Conservation (phyloP, 2,888 invertebrate genomes). For the Ennomos fuscantarius region DNA sequence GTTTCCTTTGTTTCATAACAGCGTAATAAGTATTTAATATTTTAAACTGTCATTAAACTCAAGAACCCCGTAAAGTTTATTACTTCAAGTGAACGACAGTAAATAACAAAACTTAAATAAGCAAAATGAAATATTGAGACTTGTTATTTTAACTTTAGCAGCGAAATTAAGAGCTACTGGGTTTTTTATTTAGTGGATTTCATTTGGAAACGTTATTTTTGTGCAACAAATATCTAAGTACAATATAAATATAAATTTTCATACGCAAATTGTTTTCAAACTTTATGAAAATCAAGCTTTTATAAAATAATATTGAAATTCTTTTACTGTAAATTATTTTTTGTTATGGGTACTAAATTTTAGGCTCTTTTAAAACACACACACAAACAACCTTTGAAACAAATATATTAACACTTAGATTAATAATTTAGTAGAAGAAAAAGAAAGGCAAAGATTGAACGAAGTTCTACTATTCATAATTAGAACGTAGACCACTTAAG, state of each 20-base stretch:
- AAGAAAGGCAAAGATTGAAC: too few relatives aligned
- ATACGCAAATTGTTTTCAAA: background rate
- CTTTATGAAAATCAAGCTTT: too few relatives aligned
- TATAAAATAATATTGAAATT: too few relatives aligned
- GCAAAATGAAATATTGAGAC: conserved; percentile 17
- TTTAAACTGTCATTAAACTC: conserved; percentile 24
- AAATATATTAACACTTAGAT: too few relatives aligned
- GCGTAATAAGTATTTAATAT: conserved; percentile 27
- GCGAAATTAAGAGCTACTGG: background rate
- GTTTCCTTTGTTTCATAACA: conserved; percentile 24
- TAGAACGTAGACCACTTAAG: background rate
- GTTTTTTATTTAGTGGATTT: conserved; percentile 2
- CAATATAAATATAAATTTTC: background rate
- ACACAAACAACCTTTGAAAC: too few relatives aligned
- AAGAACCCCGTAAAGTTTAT: conserved; percentile 24
- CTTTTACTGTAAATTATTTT: too few relatives aligned
- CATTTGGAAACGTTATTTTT: background rate
- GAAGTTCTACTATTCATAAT: background rate
- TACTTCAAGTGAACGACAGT: conserved; percentile 15
- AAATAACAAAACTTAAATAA: conserved; percentile 27
- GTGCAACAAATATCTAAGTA: background rate
- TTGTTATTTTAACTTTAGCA: background rate
- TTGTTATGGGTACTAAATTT: too few relatives aligned
- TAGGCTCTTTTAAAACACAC: too few relatives aligned
- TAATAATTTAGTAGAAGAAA: too few relatives aligned